A percentile compares a stretch with the other conserved stretches of the same genome.
Conservation (phyloP, 2,797 vertebrate species). For the Sternotherus odoratus region DNA sequence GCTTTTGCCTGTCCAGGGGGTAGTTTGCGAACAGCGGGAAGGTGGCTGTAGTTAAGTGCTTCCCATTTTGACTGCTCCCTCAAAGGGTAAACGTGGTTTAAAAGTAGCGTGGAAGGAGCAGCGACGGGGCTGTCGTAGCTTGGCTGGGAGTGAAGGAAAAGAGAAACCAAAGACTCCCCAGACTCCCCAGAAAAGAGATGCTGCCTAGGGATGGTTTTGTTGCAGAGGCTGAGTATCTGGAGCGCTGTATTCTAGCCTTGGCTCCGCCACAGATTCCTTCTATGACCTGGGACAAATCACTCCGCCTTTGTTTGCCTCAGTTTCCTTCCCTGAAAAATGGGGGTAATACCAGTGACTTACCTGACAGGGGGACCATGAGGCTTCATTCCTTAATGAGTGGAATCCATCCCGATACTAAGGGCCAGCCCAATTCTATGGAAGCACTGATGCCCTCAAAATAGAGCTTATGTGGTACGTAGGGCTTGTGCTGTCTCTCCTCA, state of each 20-base stretch:
- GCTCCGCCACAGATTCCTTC: neutral
- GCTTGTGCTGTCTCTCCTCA: neutral
- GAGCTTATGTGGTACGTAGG: neutral
- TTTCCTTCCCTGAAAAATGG: neutral
- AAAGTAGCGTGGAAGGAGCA: neutral
- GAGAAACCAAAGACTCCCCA: neutral
- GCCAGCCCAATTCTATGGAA: neutral
- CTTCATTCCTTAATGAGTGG: neutral
- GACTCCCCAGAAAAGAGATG: neutral
- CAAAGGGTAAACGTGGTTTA: neutral
- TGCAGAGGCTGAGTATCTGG: neutral
- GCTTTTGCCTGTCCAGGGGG: neutral
- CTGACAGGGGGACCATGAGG: neutral
- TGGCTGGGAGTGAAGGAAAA: neutral
- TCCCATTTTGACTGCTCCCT: neutral
- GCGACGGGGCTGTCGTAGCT: neutral
- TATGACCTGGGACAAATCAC: neutral
- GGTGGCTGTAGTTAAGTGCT: neutral
- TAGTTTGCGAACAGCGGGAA: neutral
- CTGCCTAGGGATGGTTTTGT: accelerated
- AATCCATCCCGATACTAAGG: neutral
- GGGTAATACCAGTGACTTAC: neutral
- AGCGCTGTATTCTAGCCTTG: neutral
- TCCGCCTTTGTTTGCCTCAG: neutral
- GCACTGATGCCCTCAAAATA: neutral